Base-by-base conservation (phyloP, 2,797 vertebrate species). In the Ispidina lecontei region DNA sequence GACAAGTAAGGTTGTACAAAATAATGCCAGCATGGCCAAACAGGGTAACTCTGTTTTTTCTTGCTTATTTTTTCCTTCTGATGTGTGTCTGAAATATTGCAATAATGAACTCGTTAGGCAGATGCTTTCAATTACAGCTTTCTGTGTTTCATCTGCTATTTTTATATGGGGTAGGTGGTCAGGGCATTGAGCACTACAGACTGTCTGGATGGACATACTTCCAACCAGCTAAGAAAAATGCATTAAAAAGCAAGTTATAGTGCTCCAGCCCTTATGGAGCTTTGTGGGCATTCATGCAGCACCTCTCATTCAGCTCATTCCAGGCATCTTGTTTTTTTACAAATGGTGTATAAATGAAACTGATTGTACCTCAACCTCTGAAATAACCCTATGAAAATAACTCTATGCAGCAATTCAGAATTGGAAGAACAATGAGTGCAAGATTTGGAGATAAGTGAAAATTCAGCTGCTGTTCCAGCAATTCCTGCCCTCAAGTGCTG, bases 391-490 rank as follows among this genome's bases (percentile, higher is more conserved):
- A 7, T 93, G 92, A 80, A 88, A 84, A 54, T 54, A 64, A 65
- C 33, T 81, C 43, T 10, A 15, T 8, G 0, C 43, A 47, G 37
- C 63, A 43, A 55, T 85, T 89, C 51, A 11, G 10, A 64, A 83
- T 41, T 52, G 76, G 60, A 67, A 73, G 92, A 87, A 74, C 78
- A 92, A 75, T 43, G 79, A 4, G 0, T 59, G 33, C 3, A 4
- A 84, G 81, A 90, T 93, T 83, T 86, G 65, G 9, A 92, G 87
- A 87, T 73, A 85, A 75, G 47, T 81, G 82, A 71, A 92, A 91
- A 87, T 94, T 81, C 79, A 92, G 69, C 59, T 72, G 56, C 82
- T 68, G 41, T 68, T 94, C n/a, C 75, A 94, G 46, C 71, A 84
- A 4, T 67, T 87, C 64, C 31, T 93, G 77, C 71, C 81, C 65